Base-by-base conservation (phyloP, 2,797 vertebrate genomes). In the Bovichtus variegatus region DNA sequence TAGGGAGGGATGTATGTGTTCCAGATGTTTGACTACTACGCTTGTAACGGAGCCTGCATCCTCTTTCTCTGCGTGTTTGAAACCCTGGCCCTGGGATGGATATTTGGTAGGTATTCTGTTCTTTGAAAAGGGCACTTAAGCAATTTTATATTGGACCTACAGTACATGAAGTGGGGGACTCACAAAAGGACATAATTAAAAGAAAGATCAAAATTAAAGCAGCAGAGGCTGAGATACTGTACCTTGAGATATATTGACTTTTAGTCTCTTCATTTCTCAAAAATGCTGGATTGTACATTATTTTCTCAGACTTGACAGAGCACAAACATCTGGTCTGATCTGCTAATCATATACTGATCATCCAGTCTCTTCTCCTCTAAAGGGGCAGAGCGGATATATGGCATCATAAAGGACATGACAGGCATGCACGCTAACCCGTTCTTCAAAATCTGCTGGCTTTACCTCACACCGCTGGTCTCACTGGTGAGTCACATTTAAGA, bases 1-100 rank as follows among this genome's bases (percentile, higher is more conserved):
- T 83, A 99, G 98, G 97, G 97, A 2, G 98, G 98, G 5, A 98
- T 99, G 96, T 99, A 97, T 65, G 83, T 98, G 77, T 98, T 99
- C 90, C 97, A 98, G 93, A 85, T 99, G 40, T 95, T 99, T 53
- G 97, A 99, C 82, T 97, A 98, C 84, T 99, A 98, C 0, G 97
- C 97, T 29, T 96, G 95, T 82, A 99, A 97, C 0, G 98, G 98
- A 59, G 92, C 75, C 0, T 97, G 97, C 89, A 87, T 98, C 76
- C 94, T 99, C 72, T 97, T 97, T 41, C 91, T 98, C 8, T 87
- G 95, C 3, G 68, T 97, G 74, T 98, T 97, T 89, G 94, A 97
- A 90, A 90, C 93, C 1, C 40, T 97, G 87, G 95, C 96, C 47
- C 34, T 99, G 49, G 95, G 95, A 65, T 99, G 97, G 97, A 87